Base-by-base conservation (phyloP, 2,888 invertebrate genomes). In the Cryptocheilus praepositus region DNA sequence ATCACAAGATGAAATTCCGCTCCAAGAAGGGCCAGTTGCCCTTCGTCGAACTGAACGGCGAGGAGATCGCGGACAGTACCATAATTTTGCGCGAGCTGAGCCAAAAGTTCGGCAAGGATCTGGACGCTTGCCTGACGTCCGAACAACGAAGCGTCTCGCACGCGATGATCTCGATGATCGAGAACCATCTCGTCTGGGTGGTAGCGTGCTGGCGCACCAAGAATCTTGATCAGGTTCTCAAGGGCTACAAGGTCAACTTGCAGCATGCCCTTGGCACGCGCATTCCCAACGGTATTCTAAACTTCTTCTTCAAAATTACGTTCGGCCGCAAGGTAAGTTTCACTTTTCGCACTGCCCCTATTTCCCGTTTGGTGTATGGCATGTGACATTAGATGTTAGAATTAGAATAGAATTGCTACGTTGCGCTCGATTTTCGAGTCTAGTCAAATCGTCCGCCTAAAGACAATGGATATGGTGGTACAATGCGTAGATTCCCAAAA, bases 21-120 rank as follows among this genome's bases (percentile, higher is more conserved):
- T 97, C 97, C 82, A 95, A 95, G 92, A 98, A 98, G 89, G 97
- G 97, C 55, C 96, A 96, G 89, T 91, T 98, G 83, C 98, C 98
- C 44, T 98, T 98, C 90, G 92, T 98, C 79, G 97, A 98, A 89
- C 89, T 98, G 71, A 98, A 98, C 88, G 98, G 98, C 52, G 96
- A 96, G 86, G 97, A 98, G 90, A 94, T 97, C 77, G 95, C 97
- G 56, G 98, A 98, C 90, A 96, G 96, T 86, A 92, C 95, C 75
- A 94, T 96, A 83, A 97, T 98, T 85, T 94, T 98, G 84, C 95
- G 95, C 85, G 95, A 96, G 85, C 91, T 98, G 68, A 92, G 95
- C 52, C 93, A 94, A 85, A 94, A 94, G 86, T 96, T 94, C 88
- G 93, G 92, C 82, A 95, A 95, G 88, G 95, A 97, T 85, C 90